Evolutionary conservation across 2,888 invertebrate genomes (phyloP).

Genomic region (Megastigmus dorsalis): DNA sequence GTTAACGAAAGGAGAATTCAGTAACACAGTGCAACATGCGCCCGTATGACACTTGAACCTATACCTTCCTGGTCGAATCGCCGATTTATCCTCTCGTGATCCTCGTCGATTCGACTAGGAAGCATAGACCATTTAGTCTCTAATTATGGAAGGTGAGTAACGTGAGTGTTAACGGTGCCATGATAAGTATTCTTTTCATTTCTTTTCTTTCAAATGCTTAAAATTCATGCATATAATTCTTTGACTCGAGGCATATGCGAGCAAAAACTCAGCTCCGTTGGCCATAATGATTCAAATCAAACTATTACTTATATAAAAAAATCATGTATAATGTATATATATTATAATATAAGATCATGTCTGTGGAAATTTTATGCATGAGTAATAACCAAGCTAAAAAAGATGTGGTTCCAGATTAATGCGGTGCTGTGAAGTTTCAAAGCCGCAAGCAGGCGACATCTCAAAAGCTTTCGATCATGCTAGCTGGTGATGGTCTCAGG

Average conservation of each 20-base stretch:
- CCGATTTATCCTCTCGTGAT: background rate
- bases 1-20: background rate
- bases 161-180: slow-evolving; percentile 21
- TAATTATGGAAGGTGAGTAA: slow-evolving; percentile 24
- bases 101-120: slow-evolving; percentile 12
- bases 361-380: too few relatives aligned
- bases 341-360: too few relatives aligned
- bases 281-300: too few relatives aligned
- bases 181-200: too few relatives aligned
- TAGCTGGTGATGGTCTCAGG: slow-evolving; percentile 37
- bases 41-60: slow-evolving; percentile 4
- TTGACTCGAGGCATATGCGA: too few relatives aligned
- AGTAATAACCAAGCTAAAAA: slow-evolving; percentile 21
- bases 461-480: slow-evolving; percentile 51
- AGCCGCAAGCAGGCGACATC: slow-evolving; percentile 53
- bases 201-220: too few relatives aligned
- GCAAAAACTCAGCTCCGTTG: too few relatives aligned
- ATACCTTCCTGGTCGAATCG: slow-evolving; percentile 25
- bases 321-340: too few relatives aligned
- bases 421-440: slow-evolving; percentile 39
- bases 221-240: too few relatives aligned
- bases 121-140: slow-evolving; percentile 1
- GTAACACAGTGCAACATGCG: slow-evolving; percentile 53
- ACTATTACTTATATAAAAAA: too few relatives aligned
- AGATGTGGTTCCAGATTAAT: slow-evolving; percentile 32